These are phyloP conservation scores for Erpornis zantholeuca DNA, from an alignment of 2,113 vertebrate genomes.

Conservation along the genomic window DNA sequence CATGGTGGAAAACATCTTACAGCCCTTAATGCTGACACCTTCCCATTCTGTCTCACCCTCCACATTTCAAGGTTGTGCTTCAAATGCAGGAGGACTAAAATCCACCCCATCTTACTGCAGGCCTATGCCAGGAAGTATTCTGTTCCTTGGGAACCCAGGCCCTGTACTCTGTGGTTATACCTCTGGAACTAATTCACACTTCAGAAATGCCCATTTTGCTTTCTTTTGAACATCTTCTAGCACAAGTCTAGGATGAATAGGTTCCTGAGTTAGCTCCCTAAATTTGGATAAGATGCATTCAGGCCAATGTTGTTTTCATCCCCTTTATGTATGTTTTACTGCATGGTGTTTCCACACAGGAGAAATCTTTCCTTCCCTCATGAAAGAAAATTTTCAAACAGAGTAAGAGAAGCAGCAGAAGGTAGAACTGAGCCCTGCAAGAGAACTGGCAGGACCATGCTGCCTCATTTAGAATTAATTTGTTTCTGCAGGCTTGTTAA, in stretches of 20 bases:
- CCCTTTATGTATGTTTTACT: background rate
- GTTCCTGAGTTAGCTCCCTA: background rate
- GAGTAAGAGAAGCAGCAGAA: slow-evolving; percentile 2
- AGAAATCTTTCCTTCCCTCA: background rate
- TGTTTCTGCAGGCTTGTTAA: slow-evolving; percentile 36
- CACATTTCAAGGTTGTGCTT: background rate
- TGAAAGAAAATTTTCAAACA: background rate
- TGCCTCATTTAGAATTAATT: slow-evolving; percentile 49
- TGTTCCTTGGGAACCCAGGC: background rate
- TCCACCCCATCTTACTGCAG: background rate
- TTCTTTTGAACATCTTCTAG: background rate
- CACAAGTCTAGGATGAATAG: background rate
- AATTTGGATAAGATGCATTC: background rate
- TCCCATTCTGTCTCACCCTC: background rate
- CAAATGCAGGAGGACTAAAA: background rate
- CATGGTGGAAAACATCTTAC: background rate
- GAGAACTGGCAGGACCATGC: background rate
- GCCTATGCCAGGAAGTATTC: background rate
- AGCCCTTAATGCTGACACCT: background rate
- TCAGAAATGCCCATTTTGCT: background rate
- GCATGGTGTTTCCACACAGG: background rate
- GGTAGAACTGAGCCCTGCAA: background rate
- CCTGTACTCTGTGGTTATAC: background rate
- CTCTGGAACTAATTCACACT: background rate
- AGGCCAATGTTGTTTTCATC: background rate